phyloP scores from a whole-genome alignment of 1,140 invertebrate species.

The Globodera ellingtonae region DNA sequence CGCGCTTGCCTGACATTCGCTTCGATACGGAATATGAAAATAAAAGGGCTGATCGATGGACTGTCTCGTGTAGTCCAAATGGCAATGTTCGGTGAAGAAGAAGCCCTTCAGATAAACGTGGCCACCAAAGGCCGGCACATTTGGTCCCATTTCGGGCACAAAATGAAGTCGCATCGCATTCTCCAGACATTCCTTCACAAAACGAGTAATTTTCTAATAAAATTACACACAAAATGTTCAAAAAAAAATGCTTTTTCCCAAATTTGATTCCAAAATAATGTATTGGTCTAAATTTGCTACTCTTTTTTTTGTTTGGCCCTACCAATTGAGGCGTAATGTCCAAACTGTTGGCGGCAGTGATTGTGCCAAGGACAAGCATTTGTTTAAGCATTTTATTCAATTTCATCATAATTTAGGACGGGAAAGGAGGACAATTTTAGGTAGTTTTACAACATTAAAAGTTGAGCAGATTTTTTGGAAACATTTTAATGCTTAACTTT shows the following conservation, averaged over 20 bases:
- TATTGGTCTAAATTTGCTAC: too few species aligned
- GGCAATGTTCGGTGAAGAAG: constrained; percentile 49
- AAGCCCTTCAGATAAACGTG: constrained; percentile 58
- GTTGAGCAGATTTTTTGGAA: too few species aligned
- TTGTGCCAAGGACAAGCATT: background rate
- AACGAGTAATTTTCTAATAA: too few species aligned
- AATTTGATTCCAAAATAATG: background rate
- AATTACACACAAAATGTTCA: too few species aligned
- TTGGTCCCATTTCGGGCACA: constrained; percentile 39
- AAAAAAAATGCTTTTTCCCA: background rate
- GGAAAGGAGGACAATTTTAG: too few species aligned
- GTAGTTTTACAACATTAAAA: too few species aligned
- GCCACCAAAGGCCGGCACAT: constrained; percentile 37
- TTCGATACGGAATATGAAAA: constrained; percentile 52
- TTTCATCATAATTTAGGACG: background rate
- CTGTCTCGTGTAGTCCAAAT: constrained; percentile 50
- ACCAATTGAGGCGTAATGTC: constrained; percentile 20
- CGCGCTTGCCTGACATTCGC: constrained; percentile 46
- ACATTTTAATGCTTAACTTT: too few species aligned
- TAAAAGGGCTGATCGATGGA: constrained; percentile 48
- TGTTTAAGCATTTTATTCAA: constrained; percentile 1
- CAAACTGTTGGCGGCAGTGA: background rate
- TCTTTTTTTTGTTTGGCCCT: background rate
- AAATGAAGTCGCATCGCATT: constrained; percentile 54
- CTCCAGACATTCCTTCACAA: constrained; percentile 49